Base-by-base conservation (phyloP, 2,797 vertebrate genomes). In the Mionectes olivaceus region DNA sequence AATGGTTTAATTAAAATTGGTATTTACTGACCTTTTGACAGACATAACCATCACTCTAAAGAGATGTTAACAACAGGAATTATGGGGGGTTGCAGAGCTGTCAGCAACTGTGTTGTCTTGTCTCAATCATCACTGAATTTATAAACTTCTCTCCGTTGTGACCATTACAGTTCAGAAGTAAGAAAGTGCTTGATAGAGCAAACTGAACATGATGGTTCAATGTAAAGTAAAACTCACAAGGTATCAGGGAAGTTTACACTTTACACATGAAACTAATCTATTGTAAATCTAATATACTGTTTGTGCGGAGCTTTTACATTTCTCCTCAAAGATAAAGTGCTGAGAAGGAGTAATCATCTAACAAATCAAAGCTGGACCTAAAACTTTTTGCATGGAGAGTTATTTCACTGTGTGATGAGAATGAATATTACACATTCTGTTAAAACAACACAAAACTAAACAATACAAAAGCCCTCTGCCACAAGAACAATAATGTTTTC, bases 291-390 rank as follows among this genome's bases (percentile, higher is more conserved):
- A 43, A 33, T 33, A 33, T 9, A 53, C 19, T 49, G 11, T 13
- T 4, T 59, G 7, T 13, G 23, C 0, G 0, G 5, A 79, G 39
- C 53, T 68, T 33, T 25, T 37, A 25, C 0, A 0, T 56, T 61
- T 75, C 44, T 25, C 14, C 56, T 83, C 33, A 63, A 53, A 80
- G 28, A 44, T 25, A 22, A 70, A 37, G 52, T 2, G 0, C 7
- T 24, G 28, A 67, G 19, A 16, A 79, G 11, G 9, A 87, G 70
- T 47, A 24, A 55, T 55, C 19, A n/a, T 7, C 12, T n/a, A 56
- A 57, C 7, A 86, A 59, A 55, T 37, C 4, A 79, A 71, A 35
- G 35, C 35, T 35, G 35, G 35, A 35, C 35, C 35, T 35, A 35
- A 35, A 35, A 35, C 35, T 35, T 71, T 67, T 71, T 67, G 69